Percentiles rank a stretch among this genome's conserved stretches.
These are phyloP conservation scores for Crioceris asparagi DNA, from an alignment of 2,888 invertebrate species.

Conservation along the genomic window DNA sequence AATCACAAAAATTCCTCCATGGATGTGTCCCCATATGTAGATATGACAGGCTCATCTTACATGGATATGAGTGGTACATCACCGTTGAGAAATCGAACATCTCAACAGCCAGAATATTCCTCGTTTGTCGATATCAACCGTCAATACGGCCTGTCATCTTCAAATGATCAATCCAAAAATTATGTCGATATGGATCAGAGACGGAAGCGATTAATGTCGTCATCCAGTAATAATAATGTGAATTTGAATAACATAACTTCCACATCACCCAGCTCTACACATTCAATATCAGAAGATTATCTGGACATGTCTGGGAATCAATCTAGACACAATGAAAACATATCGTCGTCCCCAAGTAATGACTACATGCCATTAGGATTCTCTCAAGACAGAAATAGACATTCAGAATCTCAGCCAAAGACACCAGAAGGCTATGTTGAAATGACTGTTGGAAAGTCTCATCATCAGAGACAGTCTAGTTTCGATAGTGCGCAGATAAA, in stretches of 20 bases:
- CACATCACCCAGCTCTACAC: slow-evolving; percentile 11
- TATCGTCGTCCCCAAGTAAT: slow-evolving; percentile 18
- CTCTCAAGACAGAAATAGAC: slow-evolving; percentile 24
- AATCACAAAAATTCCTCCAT: slow-evolving; percentile 17
- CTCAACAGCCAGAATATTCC: slow-evolving; percentile 9
- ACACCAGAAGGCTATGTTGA: slow-evolving; percentile 54
- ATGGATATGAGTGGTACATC: slow-evolving; percentile 22
- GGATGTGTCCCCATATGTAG: slow-evolving; percentile 40
- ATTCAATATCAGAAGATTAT: too few relatives aligned
- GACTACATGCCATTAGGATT: slow-evolving; percentile 39
- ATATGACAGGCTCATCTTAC: slow-evolving; percentile 32
- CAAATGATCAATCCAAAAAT: slow-evolving; percentile 13
- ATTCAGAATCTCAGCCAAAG: slow-evolving; percentile 20
- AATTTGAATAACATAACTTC: too few relatives aligned
- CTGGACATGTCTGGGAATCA: slow-evolving; percentile 32
- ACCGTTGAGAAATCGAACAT: slow-evolving; percentile 9
- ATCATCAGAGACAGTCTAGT: slow-evolving; percentile 29
- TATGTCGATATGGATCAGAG: slow-evolving; percentile 21
- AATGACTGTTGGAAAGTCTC: slow-evolving; percentile 38
- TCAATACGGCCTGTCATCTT: slow-evolving; percentile 13
- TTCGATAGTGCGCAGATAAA: slow-evolving; percentile 26
- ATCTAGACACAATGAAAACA: slow-evolving; percentile 6
- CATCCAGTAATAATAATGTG: too few relatives aligned
- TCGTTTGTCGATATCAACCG: slow-evolving; percentile 16
- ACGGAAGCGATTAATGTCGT: slow-evolving; percentile 9